Evolutionary conservation across 2,888 invertebrate genomes (phyloP).

Genomic region (Drosophila greeni): DNA sequence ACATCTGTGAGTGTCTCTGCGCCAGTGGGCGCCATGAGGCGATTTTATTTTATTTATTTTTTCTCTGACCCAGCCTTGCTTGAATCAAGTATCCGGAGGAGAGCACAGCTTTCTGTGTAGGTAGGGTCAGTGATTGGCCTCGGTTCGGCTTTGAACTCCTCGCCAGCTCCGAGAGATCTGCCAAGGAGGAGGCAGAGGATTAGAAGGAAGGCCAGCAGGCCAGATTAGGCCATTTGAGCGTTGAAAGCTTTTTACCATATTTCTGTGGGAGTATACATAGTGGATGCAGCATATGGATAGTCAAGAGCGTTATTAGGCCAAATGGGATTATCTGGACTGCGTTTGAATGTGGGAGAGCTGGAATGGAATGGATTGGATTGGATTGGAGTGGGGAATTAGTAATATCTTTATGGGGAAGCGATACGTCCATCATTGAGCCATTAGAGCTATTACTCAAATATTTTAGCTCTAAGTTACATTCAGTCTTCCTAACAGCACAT

Average conservation of each 20-base stretch:
- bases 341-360: slow-evolving; percentile 1
- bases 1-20: slow-evolving; percentile 32
- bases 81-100: slow-evolving; percentile 6
- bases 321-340: slow-evolving; percentile 15
- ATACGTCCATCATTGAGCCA: slow-evolving; percentile 3
- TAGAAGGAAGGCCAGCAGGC: not conserved
- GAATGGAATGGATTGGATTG: not conserved
- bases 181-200: not conserved
- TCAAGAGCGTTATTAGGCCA: slow-evolving; percentile 10
- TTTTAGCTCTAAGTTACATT: not conserved
- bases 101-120: slow-evolving; percentile 34
- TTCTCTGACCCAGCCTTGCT: not conserved
- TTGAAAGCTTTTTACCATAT: slow-evolving; percentile 23
- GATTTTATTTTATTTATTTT: slow-evolving; percentile 44
- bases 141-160: slow-evolving; percentile 9
- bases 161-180: slow-evolving; percentile 2
- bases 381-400: slow-evolving; percentile 7
- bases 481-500: not conserved
- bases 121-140: slow-evolving; percentile 40
- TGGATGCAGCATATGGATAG: slow-evolving; percentile 25
- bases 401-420: slow-evolving; percentile 1
- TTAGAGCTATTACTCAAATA: slow-evolving; percentile 8
- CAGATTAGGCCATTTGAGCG: slow-evolving; percentile 20
- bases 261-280: slow-evolving; percentile 7
- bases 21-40: slow-evolving; percentile 39